Evolutionary conservation across 2,797 vertebrate genomes (phyloP).

Genomic region (Chelidonichthys spinosus): DNA sequence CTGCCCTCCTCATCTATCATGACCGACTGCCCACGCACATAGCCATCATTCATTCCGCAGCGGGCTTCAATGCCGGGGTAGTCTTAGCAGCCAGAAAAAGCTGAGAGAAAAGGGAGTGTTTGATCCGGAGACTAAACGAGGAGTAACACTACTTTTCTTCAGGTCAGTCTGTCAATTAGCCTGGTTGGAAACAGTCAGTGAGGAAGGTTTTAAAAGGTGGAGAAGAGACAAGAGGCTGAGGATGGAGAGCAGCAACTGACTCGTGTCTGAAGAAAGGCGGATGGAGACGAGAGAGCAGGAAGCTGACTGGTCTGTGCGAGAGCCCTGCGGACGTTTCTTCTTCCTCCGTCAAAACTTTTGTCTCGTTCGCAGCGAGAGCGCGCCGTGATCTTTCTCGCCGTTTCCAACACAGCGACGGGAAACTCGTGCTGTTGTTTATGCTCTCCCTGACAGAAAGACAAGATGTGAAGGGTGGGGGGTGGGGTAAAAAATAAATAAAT

Average conservation of each 20-base stretch:
- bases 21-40: constrained; percentile 46
- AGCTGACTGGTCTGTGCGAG: constrained; percentile 13
- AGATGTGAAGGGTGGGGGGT: background rate
- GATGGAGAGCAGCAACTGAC: constrained; percentile 16
- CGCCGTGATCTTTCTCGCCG: constrained; percentile 29
- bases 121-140: constrained; percentile 60
- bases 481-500: background rate
- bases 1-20: constrained; percentile 58
- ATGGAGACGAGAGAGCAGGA: constrained; percentile 6
- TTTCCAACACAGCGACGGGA: constrained; percentile 33
- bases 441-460: constrained; percentile 10
- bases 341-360: constrained; percentile 38
- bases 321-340: constrained; percentile 8
- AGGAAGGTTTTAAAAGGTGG: constrained; percentile 44
- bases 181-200: constrained; percentile 42
- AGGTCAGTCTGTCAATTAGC: constrained; percentile 79
- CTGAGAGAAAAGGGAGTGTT: constrained; percentile 45
- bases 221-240: constrained; percentile 35
- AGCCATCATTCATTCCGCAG: constrained; percentile 34
- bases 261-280: constrained; percentile 22
- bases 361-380: constrained; percentile 5
- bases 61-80: constrained; percentile 5
- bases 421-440: constrained; percentile 20
- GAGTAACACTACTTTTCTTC: constrained; percentile 62
- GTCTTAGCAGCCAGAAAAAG: constrained; percentile 9